phyloP scores from a whole-genome alignment of 2,888 invertebrate species.

The Melanargia galathea region DNA sequence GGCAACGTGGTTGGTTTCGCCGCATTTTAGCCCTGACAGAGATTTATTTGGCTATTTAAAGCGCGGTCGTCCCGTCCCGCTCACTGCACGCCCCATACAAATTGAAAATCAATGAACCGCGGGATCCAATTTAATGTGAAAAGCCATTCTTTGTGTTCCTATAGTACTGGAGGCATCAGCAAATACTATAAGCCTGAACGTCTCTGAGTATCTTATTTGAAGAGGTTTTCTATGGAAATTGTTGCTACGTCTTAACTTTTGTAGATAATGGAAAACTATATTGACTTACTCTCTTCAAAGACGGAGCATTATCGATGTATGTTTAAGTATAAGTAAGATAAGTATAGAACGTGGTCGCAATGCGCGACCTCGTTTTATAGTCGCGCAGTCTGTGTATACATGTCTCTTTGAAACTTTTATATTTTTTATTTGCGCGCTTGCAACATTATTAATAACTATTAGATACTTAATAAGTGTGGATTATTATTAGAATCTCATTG shows the following conservation, averaged over 20 bases:
- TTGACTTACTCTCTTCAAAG: conserved; percentile 1
- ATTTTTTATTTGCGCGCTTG: no score
- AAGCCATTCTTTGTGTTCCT: conserved; percentile 64
- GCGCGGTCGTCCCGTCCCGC: conserved; percentile 50
- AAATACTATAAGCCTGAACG: conserved; percentile 37
- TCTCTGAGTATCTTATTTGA: conserved; percentile 25
- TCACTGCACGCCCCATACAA: conserved; percentile 63
- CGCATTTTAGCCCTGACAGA: conserved; percentile 49
- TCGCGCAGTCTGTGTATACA: not conserved
- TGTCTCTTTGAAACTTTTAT: no score
- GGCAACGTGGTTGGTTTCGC: conserved; percentile 40
- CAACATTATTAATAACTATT: no score
- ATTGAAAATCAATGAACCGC: conserved; percentile 79
- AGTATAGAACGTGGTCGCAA: not conserved
- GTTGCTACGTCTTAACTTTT: conserved; percentile 10
- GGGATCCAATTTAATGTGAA: conserved; percentile 73
- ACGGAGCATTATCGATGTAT: conserved; percentile 13
- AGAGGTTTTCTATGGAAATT: conserved; percentile 19
- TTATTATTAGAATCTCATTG: no score
- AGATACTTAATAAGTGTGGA: no score
- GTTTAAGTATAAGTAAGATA: not conserved
- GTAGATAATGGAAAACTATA: conserved; percentile 12
- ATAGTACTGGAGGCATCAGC: conserved; percentile 43
- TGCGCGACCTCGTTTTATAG: not conserved
- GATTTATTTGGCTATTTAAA: conserved; percentile 63